Evolutionary conservation across 2,113 vertebrate species (phyloP), one percentile per base, ranked within the genome.

Genomic region (Pluvialis apricaria): DNA sequence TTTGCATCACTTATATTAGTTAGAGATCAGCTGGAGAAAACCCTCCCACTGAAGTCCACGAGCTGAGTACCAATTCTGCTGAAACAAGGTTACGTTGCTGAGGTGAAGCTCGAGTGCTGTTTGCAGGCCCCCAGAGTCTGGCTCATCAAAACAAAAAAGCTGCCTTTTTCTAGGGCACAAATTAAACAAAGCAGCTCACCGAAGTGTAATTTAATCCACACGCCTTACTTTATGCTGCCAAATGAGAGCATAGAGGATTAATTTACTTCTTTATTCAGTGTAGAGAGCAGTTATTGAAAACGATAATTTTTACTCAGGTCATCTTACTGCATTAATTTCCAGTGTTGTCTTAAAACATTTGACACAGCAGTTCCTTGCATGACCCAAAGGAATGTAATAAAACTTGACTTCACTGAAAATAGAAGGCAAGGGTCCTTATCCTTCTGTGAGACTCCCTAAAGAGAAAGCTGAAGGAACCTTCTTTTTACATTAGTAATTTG

Each of bases 211-310:
- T 87, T 95, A 96, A 88, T 92, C 58, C 72, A 95, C 44, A 47
- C 55, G 73, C 78, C 76, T 71, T 89, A 86, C 45, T 96, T 86
- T 92, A 89, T 90, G 76, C 93, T 94, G 83, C 20, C 24, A 87
- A 97, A 96, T 49, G 62, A 94, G 90, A 86, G 45, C 75, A 89
- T n/a, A 97, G 72, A 97, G 87, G 83, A 97, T 95, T 97, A 73
- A 97, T 96, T 97, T 96, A 95, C 73, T 95, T 45, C 93, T 96
- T 96, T 72, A 79, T 68, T 93, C 85, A 93, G 47, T 75, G 70
- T 85, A 94, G 77, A 96, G 92, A 97, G 75, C 91, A 85, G 71
- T 91, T 95, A 93, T 52, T 98, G 82, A 96, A 96, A 96, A 73
- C 55, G 36, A 34, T 65, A 96, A 89, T 95, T 97, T 97, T 93